A percentile compares a stretch with the other conserved stretches of the same genome.
phyloP scores from a whole-genome alignment of 2,113 vertebrate genomes.

The Ptilonorhynchus violaceus region DNA sequence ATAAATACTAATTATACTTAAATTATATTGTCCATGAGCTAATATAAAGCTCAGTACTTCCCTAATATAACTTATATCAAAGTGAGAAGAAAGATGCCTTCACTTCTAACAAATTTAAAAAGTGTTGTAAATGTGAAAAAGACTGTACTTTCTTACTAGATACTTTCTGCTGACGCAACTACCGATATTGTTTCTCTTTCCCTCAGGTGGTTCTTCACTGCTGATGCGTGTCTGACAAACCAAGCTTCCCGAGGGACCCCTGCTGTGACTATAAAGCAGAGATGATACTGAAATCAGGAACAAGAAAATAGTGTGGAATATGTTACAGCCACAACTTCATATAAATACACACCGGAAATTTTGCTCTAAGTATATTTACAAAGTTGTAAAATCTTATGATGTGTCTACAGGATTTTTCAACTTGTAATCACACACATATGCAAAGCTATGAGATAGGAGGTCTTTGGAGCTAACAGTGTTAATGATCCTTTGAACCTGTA shows the following conservation, averaged over 20 bases:
- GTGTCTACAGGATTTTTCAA: not conserved
- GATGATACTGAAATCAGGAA: not conserved
- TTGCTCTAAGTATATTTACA: not conserved
- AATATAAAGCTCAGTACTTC: not conserved
- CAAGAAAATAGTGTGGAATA: not conserved
- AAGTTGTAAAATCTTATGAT: not conserved
- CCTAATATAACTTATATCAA: not conserved
- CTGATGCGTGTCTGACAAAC: not conserved
- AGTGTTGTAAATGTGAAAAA: not conserved
- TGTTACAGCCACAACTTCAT: not conserved
- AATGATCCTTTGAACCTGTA: not conserved
- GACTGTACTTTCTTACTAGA: not conserved
- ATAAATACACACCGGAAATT: not conserved
- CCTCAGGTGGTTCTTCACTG: rapidly evolving
- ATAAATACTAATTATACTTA: not conserved
- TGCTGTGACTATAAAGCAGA: not conserved
- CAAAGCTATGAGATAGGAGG: not conserved
- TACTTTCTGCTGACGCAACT: not conserved
- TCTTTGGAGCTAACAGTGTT: not conserved
- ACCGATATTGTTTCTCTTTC: not conserved
- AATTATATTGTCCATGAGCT: not conserved
- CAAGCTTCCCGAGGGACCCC: not conserved
- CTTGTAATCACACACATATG: not conserved
- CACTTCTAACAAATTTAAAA: not conserved
- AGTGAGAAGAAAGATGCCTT: not conserved